Evolutionary conservation across 2,113 vertebrate genomes (phyloP).

Genomic region (Bubalus kerabau): DNA sequence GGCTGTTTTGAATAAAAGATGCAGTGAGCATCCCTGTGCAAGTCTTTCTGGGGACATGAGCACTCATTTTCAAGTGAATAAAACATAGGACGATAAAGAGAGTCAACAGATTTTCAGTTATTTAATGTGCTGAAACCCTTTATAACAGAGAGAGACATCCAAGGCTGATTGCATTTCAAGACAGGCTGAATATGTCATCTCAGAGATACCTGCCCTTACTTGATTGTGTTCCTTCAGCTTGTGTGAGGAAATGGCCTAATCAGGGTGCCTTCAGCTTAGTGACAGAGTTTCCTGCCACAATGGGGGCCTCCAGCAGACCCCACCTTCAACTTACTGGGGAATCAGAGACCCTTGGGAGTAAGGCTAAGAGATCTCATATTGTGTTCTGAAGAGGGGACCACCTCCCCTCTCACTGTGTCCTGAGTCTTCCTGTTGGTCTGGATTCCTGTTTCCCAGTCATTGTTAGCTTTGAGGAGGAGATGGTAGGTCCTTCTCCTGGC

Average conservation of each 20-base stretch:
- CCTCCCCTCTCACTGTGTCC: background rate
- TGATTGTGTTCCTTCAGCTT: background rate
- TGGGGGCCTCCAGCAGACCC: background rate
- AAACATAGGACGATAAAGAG: background rate
- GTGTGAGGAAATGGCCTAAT: background rate
- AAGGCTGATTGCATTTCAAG: background rate
- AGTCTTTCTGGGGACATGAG: background rate
- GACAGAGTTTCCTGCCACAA: background rate
- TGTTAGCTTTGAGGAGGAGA: background rate
- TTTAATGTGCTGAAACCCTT: background rate
- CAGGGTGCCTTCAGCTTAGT: background rate
- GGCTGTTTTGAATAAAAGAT: background rate
- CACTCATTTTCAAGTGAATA: background rate
- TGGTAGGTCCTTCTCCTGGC: no score
- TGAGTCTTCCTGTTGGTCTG: background rate
- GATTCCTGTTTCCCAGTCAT: background rate
- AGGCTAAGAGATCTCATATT: background rate
- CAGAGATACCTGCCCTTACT: background rate
- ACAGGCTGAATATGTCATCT: background rate
- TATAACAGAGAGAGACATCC: background rate
- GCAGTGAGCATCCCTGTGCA: background rate
- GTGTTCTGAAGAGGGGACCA: background rate
- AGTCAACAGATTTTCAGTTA: background rate
- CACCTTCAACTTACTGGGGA: background rate
- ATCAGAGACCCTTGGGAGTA: background rate